A percentile compares a stretch with the other conserved stretches of the same genome.
Conservation (phyloP, 2,113 vertebrate species). For the Ranitomeya variabilis region DNA sequence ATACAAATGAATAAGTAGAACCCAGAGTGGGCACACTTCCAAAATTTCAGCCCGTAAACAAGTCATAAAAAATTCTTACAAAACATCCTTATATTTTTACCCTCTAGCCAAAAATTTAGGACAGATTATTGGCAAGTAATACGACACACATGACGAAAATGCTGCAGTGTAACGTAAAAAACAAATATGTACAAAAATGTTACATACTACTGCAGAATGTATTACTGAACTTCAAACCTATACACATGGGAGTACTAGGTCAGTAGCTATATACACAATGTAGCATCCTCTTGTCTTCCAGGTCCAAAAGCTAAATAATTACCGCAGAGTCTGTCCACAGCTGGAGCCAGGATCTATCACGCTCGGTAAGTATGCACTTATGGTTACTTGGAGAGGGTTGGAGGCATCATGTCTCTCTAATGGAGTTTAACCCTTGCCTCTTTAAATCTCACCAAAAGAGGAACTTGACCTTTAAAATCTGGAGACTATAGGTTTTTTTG, state of each 20-base stretch:
- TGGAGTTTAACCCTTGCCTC: not conserved
- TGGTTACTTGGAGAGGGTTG: not conserved
- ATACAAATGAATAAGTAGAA: no score
- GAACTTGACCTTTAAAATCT: not conserved
- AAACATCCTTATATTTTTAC: not conserved
- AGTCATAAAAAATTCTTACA: not conserved
- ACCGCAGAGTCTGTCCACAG: not conserved
- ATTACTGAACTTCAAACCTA: constrained; percentile 1
- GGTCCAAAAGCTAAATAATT: not conserved
- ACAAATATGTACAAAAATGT: not conserved
- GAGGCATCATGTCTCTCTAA: not conserved
- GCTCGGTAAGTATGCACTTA: not conserved
- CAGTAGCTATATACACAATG: not conserved
- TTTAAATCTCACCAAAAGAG: not conserved
- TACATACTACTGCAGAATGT: not conserved
- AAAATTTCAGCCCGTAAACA: not conserved
- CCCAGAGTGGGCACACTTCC: not conserved
- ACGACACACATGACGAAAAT: not conserved
- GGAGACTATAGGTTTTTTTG: not conserved
- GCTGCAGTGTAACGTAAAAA: not conserved
- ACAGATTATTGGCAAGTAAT: not conserved
- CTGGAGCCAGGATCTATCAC: not conserved
- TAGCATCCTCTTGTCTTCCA: not conserved
- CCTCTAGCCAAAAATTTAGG: not conserved
- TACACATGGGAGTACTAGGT: not conserved